phyloP scores from a whole-genome alignment of 2,888 invertebrate species.

The Resseliella maxima region DNA sequence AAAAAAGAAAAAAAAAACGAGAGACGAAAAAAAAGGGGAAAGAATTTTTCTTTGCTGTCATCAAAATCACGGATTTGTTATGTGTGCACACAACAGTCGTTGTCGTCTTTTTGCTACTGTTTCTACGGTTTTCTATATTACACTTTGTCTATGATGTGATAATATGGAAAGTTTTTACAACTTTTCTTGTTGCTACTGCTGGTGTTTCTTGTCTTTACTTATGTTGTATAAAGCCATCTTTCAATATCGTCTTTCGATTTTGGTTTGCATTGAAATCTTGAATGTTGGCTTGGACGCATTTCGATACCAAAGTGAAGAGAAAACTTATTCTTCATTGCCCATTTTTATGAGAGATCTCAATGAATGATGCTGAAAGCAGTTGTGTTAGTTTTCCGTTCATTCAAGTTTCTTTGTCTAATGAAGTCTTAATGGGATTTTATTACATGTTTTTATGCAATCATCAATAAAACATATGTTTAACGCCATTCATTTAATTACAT shows the following conservation, averaged over 20 bases:
- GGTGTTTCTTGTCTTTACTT: neutral
- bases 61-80: slow-evolving; percentile 34
- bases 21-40: slow-evolving; percentile 11
- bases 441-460: slow-evolving; percentile 1
- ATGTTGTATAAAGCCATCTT: neutral
- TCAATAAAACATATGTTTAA: slow-evolving; percentile 44
- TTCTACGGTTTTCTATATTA: neutral
- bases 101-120: neutral
- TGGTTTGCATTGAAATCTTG: neutral
- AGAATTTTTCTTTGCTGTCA: slow-evolving; percentile 24
- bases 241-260: neutral
- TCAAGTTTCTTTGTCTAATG: slow-evolving; percentile 15
- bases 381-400: neutral
- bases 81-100: neutral
- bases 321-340: slow-evolving; percentile 3
- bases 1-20: neutral
- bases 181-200: neutral
- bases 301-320: neutral
- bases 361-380: neutral
- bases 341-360: neutral
- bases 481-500: slow-evolving; percentile 40
- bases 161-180: neutral
- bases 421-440: slow-evolving; percentile 33
- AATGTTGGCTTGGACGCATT: neutral
- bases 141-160: slow-evolving; percentile 6